Percentiles rank a stretch among this genome's conserved stretches.
Conservation (phyloP, 2,797 vertebrate species). For the Stomatorhinus walkeri region DNA sequence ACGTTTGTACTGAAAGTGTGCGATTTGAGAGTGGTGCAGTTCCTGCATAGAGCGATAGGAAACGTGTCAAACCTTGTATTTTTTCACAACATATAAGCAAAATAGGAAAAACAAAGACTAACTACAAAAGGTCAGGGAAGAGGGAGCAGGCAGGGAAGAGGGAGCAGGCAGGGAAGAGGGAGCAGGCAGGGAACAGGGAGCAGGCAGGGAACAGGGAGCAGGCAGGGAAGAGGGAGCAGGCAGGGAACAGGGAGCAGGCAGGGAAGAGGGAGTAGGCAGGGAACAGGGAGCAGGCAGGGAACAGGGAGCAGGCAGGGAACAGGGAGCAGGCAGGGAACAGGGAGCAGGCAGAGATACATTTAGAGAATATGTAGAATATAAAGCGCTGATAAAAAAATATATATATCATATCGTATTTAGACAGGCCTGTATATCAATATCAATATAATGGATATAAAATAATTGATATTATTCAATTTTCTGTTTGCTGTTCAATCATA, state of each 20-base stretch:
- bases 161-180: too few species aligned
- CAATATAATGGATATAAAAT: background rate
- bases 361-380: background rate
- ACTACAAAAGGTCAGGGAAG: too few species aligned
- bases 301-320: too few species aligned
- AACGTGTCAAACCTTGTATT: background rate
- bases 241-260: too few species aligned
- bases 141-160: too few species aligned
- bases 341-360: background rate
- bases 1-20: background rate
- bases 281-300: too few species aligned
- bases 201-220: too few species aligned
- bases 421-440: background rate
- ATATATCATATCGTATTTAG: background rate
- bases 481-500: background rate
- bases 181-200: too few species aligned
- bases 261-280: too few species aligned
- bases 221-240: too few species aligned
- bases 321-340: too few species aligned
- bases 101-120: too few species aligned
- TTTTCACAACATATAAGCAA: background rate
- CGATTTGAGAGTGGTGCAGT: background rate
- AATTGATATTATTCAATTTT: background rate
- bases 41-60: background rate
- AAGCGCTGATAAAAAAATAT: background rate